phyloP scores from a whole-genome alignment of 1,140 invertebrate species.

The Papilio machaon region DNA sequence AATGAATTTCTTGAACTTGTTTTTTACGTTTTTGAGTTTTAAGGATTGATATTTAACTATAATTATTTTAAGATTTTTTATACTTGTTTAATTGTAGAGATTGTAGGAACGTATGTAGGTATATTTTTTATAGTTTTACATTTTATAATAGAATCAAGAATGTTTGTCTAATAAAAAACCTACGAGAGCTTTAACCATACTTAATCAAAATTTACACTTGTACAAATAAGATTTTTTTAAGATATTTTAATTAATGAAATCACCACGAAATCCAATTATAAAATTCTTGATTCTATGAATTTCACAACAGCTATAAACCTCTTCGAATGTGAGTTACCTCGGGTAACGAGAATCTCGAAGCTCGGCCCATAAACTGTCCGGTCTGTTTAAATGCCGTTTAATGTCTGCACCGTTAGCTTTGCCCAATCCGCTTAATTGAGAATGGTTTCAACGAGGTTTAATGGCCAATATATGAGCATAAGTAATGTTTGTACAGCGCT shows the following conservation, averaged over 20 bases:
- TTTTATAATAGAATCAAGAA: background rate
- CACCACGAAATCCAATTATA: constrained; percentile 16
- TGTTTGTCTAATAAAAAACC: background rate
- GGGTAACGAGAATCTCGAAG: constrained; percentile 48
- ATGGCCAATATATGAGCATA: constrained; percentile 56
- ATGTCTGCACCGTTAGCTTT: constrained; percentile 53
- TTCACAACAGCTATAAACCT: constrained; percentile 41
- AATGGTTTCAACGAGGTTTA: constrained; percentile 57
- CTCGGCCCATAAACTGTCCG: constrained; percentile 61
- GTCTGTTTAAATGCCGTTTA: constrained; percentile 62
- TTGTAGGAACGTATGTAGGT: too few relatives aligned
- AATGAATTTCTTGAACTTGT: background rate
- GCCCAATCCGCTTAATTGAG: constrained; percentile 70
- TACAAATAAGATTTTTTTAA: background rate
- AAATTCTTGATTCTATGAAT: constrained; percentile 30
- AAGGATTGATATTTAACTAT: too few relatives aligned
- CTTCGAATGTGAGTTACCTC: constrained; percentile 32
- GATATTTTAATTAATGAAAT: background rate
- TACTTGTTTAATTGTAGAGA: too few relatives aligned
- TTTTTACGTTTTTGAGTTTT: too few relatives aligned
- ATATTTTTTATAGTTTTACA: too few relatives aligned
- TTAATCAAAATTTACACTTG: background rate
- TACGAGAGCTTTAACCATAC: too few relatives aligned
- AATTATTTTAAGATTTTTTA: too few relatives aligned
- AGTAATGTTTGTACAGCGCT: constrained; percentile 7